A percentile compares a stretch with the other conserved stretches of the same genome.
phyloP scores from a whole-genome alignment of 2,113 vertebrate species.

The Indri indri region DNA sequence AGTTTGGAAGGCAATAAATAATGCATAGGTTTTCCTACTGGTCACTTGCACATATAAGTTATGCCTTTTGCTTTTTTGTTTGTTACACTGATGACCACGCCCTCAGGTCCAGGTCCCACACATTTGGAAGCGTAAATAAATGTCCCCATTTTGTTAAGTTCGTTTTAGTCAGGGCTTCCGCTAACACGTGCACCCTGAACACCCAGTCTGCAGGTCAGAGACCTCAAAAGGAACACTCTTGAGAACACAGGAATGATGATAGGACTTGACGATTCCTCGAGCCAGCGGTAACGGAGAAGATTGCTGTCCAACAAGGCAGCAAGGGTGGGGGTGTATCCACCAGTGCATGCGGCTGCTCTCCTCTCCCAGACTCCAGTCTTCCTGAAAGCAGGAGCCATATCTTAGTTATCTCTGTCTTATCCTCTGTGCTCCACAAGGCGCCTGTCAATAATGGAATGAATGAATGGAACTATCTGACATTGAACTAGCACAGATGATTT shows the following conservation, averaged over 20 bases:
- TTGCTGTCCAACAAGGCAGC: no score
- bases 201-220: no score
- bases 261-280: accelerated
- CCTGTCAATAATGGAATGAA: background rate
- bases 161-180: background rate
- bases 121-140: background rate
- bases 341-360: no score
- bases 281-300: accelerated
- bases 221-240: background rate
- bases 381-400: background rate
- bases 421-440: background rate
- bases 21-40: background rate
- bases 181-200: background rate
- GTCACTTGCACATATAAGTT: accelerated
- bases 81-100: background rate
- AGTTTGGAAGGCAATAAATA: background rate
- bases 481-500: background rate
- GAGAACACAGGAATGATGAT: background rate
- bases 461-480: background rate
- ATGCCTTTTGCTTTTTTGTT: background rate
- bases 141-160: background rate
- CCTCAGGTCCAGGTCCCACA: no score
- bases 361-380: background rate
- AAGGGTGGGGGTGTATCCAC: no score
- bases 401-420: background rate